These are phyloP conservation scores for Steinernema hermaphroditum DNA, from an alignment of 2,888 invertebrate genomes.

Conservation along the genomic window DNA sequence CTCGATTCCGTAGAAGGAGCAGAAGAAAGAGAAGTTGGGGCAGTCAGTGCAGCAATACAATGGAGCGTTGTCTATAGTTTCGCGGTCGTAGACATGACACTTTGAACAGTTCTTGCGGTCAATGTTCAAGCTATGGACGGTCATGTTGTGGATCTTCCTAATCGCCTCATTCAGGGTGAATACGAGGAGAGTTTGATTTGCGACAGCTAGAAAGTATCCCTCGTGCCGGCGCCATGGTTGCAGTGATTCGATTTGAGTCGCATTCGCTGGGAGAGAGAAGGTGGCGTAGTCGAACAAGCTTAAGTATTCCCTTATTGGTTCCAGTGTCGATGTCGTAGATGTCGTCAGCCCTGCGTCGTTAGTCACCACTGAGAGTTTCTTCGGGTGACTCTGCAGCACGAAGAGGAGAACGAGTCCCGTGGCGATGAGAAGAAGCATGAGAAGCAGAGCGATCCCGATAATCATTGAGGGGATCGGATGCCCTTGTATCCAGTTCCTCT, in stretches of 20 bases:
- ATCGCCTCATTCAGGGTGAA: neutral
- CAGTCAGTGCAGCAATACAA: slow-evolving; percentile 9
- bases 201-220: neutral
- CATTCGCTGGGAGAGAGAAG: neutral
- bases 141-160: too few species aligned
- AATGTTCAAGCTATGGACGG: neutral
- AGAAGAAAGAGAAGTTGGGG: slow-evolving; percentile 25
- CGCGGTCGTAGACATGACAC: neutral
- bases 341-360: neutral
- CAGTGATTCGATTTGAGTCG: neutral
- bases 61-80: neutral
- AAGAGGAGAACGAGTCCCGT: neutral
- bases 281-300: too few species aligned
- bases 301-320: neutral
- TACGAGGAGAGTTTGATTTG: neutral
- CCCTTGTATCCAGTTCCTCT: neutral
- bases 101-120: slow-evolving; percentile 18
- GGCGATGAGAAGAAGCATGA: neutral
- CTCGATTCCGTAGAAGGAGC: neutral
- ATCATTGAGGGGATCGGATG: slow-evolving; percentile 10
- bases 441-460: neutral
- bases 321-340: neutral
- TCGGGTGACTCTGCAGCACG: neutral
- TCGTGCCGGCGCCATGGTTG: neutral
- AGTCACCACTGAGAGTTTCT: neutral